These are phyloP conservation scores for Pseudomyrmex dendroicus DNA, from an alignment of 1,140 invertebrate genomes.

Conservation along the genomic window DNA sequence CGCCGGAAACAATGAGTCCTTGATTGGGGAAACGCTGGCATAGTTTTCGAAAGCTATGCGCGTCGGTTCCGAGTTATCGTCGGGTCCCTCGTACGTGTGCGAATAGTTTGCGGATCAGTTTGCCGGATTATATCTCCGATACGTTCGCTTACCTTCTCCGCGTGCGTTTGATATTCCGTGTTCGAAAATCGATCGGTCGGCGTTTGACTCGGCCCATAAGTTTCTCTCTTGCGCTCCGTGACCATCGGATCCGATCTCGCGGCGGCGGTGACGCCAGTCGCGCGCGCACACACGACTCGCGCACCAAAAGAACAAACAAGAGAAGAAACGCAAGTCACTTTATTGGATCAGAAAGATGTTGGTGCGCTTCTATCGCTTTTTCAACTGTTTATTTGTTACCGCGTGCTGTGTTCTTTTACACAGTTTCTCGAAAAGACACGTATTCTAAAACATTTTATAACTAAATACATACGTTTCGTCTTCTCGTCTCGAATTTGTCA, in stretches of 20 bases:
- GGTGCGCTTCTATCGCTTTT: background rate
- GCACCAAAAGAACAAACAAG: background rate
- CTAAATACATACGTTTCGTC: too few relatives aligned
- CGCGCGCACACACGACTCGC: background rate
- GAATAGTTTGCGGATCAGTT: conserved; percentile 62
- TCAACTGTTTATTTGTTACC: background rate
- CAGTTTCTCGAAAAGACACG: background rate
- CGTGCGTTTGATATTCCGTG: conserved; percentile 38
- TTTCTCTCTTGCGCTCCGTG: background rate
- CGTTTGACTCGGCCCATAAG: conserved; percentile 29
- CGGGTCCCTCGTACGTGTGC: conserved; percentile 13
- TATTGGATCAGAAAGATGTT: background rate
- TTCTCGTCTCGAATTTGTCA: background rate
- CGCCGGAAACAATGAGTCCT: conserved; percentile 66
- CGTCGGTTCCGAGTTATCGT: conserved; percentile 46
- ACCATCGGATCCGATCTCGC: background rate
- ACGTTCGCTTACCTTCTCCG: conserved; percentile 29
- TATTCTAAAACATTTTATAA: background rate
- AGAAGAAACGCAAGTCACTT: background rate
- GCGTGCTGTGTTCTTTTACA: background rate
- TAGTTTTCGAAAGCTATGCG: conserved; percentile 61
- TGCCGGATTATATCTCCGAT: conserved; percentile 32
- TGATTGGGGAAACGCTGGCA: conserved; percentile 68
- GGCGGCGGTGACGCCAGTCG: background rate
- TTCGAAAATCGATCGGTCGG: conserved; percentile 38